phyloP scores from a whole-genome alignment of 2,888 invertebrate genomes.

The Chrysodeixis includens region DNA sequence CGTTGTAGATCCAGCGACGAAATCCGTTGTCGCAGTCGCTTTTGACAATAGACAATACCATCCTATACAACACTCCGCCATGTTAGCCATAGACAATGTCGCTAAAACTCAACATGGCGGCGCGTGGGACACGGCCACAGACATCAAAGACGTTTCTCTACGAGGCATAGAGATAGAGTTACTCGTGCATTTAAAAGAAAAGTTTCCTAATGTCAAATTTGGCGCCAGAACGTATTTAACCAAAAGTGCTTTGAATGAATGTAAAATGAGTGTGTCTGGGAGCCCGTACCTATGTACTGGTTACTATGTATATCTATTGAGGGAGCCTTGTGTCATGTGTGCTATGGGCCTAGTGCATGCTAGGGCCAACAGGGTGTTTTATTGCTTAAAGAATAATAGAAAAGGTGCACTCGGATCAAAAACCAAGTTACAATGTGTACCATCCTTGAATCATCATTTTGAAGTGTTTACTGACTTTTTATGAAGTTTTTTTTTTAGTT shows the following conservation, averaged over 20 bases:
- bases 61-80: conserved; percentile 94
- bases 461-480: conserved; percentile 93
- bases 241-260: conserved; percentile 66
- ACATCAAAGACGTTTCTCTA: conserved; percentile 37
- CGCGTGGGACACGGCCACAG: conserved; percentile 84
- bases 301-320: conserved; percentile 94
- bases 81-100: conserved; percentile 96
- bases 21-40: conserved; percentile 91
- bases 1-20: conserved; percentile 92
- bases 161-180: conserved; percentile 82
- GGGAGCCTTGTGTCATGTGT: conserved; percentile 98
- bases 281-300: conserved; percentile 96
- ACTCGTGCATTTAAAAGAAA: conserved; percentile 71
- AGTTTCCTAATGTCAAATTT: conserved; percentile 76
- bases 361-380: conserved; percentile 95
- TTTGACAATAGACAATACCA: conserved; percentile 89
- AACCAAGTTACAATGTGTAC: conserved; percentile 93
- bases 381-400: conserved; percentile 84
- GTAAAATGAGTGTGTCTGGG: conserved; percentile 57
- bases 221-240: conserved; percentile 81
- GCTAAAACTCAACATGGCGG: conserved; percentile 95
- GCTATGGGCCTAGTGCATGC: conserved; percentile 98
- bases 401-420: conserved; percentile 93
- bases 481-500: conserved; percentile 46
- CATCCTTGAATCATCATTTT: conserved; percentile 96